Percentiles rank a stretch among this genome's conserved stretches.
phyloP scores from a whole-genome alignment of 2,113 vertebrate species.

The Grantiella picta region DNA sequence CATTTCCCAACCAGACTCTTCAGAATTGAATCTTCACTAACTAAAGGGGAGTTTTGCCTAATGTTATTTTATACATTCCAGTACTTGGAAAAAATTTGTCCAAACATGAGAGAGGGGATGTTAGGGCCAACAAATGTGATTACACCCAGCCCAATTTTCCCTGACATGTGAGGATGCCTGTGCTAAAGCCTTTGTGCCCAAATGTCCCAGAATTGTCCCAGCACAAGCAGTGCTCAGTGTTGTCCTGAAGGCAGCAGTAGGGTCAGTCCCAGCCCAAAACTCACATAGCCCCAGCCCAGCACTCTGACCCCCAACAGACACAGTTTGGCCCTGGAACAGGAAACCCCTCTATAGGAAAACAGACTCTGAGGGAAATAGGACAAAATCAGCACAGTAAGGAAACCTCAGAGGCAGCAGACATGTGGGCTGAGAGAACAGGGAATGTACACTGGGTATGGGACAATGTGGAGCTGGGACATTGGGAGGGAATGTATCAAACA shows the following conservation, averaged over 20 bases:
- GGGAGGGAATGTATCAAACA: neutral
- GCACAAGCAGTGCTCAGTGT: neutral
- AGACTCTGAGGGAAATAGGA: neutral
- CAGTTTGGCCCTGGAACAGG: neutral
- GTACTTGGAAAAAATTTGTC: neutral
- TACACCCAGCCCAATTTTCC: neutral
- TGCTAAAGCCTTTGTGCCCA: neutral
- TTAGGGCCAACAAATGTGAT: neutral
- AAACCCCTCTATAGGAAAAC: neutral
- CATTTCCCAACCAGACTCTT: neutral
- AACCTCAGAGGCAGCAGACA: neutral
- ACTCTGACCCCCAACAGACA: neutral
- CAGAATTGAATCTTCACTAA: neutral
- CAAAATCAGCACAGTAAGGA: neutral
- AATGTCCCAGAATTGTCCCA: neutral
- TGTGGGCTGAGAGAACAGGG: neutral
- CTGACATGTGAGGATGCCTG: neutral
- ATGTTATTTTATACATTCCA: neutral
- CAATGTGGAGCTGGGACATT: neutral
- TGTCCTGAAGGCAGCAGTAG: neutral
- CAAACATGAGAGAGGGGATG: neutral
- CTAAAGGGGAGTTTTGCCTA: neutral
- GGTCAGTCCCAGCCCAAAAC: neutral
- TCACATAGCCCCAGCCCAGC: neutral
- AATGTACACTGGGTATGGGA: neutral